Evolutionary conservation across 1,140 invertebrate genomes (phyloP).

Genomic region (Leptinotarsa undecemlineata): DNA sequence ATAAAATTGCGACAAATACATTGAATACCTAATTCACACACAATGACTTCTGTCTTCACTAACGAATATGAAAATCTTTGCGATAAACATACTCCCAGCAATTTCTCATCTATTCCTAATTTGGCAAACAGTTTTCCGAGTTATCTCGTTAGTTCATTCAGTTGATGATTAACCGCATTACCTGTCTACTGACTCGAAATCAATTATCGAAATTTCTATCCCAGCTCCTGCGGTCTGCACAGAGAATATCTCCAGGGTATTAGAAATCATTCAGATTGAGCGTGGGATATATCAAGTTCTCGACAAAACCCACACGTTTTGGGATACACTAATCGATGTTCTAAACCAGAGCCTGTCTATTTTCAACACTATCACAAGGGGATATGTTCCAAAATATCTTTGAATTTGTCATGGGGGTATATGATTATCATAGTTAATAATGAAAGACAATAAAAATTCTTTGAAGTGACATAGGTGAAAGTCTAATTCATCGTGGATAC

Average conservation of each 20-base stretch:
- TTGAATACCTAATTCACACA: no score
- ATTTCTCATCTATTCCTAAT: not conserved
- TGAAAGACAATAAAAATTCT: no score
- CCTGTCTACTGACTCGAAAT: slow-evolving; percentile 21
- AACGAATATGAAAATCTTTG: no score
- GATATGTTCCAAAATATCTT: no score
- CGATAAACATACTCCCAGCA: not conserved
- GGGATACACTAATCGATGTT: not conserved
- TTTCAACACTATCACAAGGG: no score
- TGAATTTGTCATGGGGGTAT: no score
- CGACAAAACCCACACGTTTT: not conserved
- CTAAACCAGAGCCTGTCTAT: no score
- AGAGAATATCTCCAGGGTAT: not conserved
- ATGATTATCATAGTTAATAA: no score
- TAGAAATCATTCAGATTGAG: not conserved
- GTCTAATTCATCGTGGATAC: not conserved
- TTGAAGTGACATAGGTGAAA: no score
- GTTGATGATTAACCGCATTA: slow-evolving; percentile 14
- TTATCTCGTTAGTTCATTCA: slow-evolving; percentile 20
- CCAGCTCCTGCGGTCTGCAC: slow-evolving; percentile 11
- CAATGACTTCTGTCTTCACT: no score
- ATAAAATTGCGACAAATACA: no score
- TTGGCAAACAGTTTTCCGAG: not conserved
- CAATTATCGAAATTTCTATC: slow-evolving; percentile 26
- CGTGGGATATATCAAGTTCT: not conserved